Evolutionary conservation across 2,888 invertebrate genomes (phyloP).

Genomic region (Myathropa florea): DNA sequence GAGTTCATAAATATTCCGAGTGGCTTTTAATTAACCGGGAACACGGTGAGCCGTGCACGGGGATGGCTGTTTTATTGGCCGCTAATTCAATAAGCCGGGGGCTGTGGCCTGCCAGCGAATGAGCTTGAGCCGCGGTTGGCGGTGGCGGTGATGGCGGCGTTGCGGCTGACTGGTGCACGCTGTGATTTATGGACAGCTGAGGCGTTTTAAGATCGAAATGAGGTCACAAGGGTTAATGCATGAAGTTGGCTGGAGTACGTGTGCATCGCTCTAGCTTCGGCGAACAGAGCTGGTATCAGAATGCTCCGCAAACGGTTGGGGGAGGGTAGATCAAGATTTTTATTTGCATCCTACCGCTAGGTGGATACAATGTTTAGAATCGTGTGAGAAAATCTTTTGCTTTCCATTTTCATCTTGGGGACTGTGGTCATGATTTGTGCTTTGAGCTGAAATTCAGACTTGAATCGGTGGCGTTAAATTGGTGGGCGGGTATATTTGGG

Average conservation of each 20-base stretch:
- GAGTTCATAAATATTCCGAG: constrained; percentile 47
- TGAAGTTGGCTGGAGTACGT: not conserved
- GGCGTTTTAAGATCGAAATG: constrained; percentile 15
- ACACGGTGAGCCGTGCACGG: not conserved
- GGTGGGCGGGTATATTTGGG: too few species aligned
- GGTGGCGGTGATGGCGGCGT: not conserved
- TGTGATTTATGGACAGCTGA: constrained; percentile 42
- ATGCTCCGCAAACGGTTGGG: not conserved
- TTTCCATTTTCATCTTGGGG: not conserved
- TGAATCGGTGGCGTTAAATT: not conserved
- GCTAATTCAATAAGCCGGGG: constrained; percentile 3
- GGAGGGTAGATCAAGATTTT: not conserved
- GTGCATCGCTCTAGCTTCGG: not conserved
- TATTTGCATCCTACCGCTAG: not conserved
- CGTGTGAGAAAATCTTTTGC: not conserved
- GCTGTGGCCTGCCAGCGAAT: not conserved
- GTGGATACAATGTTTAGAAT: not conserved
- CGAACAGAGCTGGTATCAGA: too few species aligned
- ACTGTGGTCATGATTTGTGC: not conserved
- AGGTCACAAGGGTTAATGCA: constrained; percentile 37
- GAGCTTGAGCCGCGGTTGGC: not conserved
- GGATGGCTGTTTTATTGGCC: constrained; percentile 6
- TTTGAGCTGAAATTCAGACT: not conserved
- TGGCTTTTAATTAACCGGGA: constrained; percentile 30
- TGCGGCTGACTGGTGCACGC: not conserved